phyloP scores from a whole-genome alignment of 2,888 invertebrate species.

The Exephanes ischioxanthus region DNA sequence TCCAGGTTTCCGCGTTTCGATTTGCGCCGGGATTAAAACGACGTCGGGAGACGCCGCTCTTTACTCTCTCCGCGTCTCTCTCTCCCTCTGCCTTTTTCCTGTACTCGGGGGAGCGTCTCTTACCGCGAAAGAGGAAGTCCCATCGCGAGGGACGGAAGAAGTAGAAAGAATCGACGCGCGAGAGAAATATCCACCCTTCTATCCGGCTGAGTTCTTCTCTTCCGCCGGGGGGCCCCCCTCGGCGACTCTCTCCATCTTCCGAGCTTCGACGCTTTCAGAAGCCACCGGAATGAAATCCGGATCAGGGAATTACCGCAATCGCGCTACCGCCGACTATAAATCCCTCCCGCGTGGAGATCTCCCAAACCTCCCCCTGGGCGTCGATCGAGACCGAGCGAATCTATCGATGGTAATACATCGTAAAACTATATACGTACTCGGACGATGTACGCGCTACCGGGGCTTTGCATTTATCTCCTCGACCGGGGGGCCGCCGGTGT shows the following conservation, averaged over 20 bases:
- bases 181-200: conserved; percentile 43
- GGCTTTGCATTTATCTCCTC: conserved; percentile 51
- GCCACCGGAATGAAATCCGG: conserved; percentile 67
- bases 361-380: conserved; percentile 34
- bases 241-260: conserved; percentile 22
- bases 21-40: conserved; percentile 69
- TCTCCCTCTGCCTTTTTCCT: neutral
- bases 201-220: conserved; percentile 27
- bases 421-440: conserved; percentile 31
- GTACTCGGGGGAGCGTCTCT: conserved; percentile 60
- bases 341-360: conserved; percentile 55
- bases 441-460: conserved; percentile 6
- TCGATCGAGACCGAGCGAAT: conserved; percentile 64
- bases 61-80: neutral
- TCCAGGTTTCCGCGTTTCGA: conserved; percentile 55
- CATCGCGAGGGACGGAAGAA: conserved; percentile 33
- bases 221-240: neutral
- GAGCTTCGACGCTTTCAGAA: conserved; percentile 46
- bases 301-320: conserved; percentile 70
- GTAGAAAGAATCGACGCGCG: conserved; percentile 50
- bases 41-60: conserved; percentile 39
- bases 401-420: conserved; percentile 59
- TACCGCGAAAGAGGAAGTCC: conserved; percentile 48
- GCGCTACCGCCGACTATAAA: conserved; percentile 66
- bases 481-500: conserved; percentile 34